Evolutionary conservation across 2,797 vertebrate genomes (phyloP).

Genomic region (Argya squamiceps): DNA sequence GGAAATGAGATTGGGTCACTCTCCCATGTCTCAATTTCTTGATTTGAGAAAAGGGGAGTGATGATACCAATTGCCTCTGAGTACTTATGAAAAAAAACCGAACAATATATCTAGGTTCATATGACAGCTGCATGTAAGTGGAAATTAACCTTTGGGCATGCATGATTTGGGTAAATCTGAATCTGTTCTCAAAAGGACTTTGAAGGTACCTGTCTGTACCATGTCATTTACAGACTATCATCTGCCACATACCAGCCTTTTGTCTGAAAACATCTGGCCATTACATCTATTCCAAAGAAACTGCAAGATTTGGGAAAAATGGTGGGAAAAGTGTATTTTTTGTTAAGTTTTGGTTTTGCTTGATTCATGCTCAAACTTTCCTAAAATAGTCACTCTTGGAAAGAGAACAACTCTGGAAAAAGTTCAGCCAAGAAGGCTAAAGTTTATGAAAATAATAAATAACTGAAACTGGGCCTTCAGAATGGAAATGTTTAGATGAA

Average conservation of each 20-base stretch:
- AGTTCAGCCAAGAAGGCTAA: constrained; percentile 63
- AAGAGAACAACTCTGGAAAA: constrained; percentile 16
- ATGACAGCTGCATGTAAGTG: background rate
- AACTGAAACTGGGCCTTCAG: constrained; percentile 32
- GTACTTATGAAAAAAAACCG: background rate
- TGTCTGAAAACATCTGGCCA: background rate
- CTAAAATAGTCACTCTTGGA: constrained; percentile 53
- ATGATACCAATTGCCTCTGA: background rate
- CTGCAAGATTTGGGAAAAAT: background rate
- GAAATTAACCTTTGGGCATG: background rate
- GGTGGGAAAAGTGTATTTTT: constrained; percentile 21
- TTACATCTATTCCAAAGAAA: background rate
- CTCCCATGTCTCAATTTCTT: background rate
- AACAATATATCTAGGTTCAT: background rate
- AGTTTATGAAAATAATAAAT: constrained; percentile 62
- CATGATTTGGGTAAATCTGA: background rate
- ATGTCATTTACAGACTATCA: background rate
- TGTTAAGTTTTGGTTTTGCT: background rate
- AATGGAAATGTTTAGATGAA: constrained; percentile 57
- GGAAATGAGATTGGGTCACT: background rate
- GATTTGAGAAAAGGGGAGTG: background rate
- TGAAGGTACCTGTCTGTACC: background rate
- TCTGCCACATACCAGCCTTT: background rate
- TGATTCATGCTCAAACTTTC: constrained; percentile 35
- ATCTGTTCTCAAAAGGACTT: background rate